phyloP scores from a whole-genome alignment of 2,113 vertebrate genomes.

The Patagioenas fasciata region DNA sequence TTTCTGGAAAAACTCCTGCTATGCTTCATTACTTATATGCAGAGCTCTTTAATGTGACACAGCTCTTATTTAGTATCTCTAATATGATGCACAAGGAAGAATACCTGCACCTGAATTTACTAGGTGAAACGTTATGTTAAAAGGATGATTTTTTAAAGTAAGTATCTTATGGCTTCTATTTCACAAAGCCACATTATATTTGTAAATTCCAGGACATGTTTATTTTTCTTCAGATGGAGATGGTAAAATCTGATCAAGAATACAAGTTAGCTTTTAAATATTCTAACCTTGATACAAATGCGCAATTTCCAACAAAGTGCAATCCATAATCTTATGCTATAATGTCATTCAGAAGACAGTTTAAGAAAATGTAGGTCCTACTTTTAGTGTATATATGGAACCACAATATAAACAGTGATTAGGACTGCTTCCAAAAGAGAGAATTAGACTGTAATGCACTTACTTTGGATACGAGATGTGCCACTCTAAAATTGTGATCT shows the following conservation, averaged over 20 bases:
- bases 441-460: not conserved
- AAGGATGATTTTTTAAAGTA: not conserved
- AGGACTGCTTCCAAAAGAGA: not conserved
- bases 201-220: not conserved
- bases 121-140: not conserved
- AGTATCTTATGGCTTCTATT: not conserved
- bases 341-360: not conserved
- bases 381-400: not conserved
- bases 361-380: not conserved
- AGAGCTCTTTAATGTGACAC: not conserved
- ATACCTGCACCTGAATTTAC: not conserved
- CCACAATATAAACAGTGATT: not conserved
- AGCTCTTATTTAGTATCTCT: not conserved
- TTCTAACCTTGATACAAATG: not conserved
- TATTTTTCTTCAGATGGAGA: not conserved
- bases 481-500: not conserved
- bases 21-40: not conserved
- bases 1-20: not conserved
- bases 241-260: not conserved
- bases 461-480: fast-evolving
- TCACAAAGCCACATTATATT: not conserved
- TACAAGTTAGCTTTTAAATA: not conserved
- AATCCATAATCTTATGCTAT: not conserved
- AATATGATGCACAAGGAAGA: not conserved
- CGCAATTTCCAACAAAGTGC: not conserved